Evolutionary conservation across 2,113 vertebrate species (phyloP).

Genomic region (Rhinolophus sinicus): DNA sequence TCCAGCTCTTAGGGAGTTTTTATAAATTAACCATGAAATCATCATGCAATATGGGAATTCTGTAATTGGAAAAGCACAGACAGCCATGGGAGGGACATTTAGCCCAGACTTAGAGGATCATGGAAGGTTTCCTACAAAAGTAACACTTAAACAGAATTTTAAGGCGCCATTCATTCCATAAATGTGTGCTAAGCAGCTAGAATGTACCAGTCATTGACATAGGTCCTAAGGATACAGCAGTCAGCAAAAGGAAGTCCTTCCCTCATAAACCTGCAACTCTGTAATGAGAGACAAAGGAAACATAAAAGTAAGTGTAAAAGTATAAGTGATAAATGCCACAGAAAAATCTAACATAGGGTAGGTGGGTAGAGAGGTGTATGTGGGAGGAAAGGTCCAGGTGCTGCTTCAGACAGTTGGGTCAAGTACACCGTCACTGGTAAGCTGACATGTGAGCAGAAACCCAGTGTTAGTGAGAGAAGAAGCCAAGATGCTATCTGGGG

Average conservation of each 20-base stretch:
- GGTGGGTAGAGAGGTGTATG: not conserved
- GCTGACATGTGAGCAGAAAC: not conserved
- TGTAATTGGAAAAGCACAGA: not conserved
- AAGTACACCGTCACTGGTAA: not conserved
- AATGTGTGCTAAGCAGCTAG: not conserved
- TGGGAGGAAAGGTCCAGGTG: too few species aligned
- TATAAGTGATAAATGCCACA: not conserved
- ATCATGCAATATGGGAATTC: not conserved
- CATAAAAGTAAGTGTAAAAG: not conserved
- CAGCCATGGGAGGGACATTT: accelerated
- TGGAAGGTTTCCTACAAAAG: not conserved
- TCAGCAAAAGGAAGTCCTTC: not conserved
- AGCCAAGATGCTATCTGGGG: not conserved
- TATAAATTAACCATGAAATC: not conserved
- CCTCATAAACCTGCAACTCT: not conserved
- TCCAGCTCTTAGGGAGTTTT: not conserved
- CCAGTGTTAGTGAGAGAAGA: too few species aligned
- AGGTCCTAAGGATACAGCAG: not conserved
- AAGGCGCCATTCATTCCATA: not conserved
- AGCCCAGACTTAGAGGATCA: not conserved
- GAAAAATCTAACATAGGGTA: not conserved
- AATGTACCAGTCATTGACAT: not conserved
- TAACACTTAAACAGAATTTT: not conserved
- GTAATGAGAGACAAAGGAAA: not conserved
- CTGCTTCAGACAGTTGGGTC: too few species aligned